A percentile compares a stretch with the other conserved stretches of the same genome.
These are phyloP conservation scores for Zaprionus capensis DNA, from an alignment of 1,140 invertebrate genomes.

Conservation along the genomic window DNA sequence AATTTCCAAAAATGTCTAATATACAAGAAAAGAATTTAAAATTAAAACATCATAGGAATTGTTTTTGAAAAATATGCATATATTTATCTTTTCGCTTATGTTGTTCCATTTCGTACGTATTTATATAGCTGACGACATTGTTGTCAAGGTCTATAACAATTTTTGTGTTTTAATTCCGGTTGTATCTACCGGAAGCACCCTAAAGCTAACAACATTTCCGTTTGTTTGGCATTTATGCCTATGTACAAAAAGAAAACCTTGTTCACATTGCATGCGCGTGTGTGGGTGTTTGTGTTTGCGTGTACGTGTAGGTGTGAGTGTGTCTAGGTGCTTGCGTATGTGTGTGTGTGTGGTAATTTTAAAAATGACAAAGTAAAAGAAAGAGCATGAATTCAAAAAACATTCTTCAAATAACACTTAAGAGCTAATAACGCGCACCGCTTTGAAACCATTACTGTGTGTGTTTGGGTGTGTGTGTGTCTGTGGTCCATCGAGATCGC, in stretches of 20 bases:
- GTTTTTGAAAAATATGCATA: slow-evolving; percentile 49
- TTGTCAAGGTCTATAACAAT: slow-evolving; percentile 36
- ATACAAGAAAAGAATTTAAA: background rate
- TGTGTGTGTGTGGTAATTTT: slow-evolving; percentile 22
- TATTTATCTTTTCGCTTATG: slow-evolving; percentile 34
- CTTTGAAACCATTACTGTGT: slow-evolving; percentile 42
- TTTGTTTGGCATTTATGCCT: slow-evolving; percentile 33
- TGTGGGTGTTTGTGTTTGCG: slow-evolving; percentile 9
- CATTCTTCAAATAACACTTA: slow-evolving; percentile 69
- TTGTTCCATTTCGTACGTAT: slow-evolving; percentile 53
- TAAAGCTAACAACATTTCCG: slow-evolving; percentile 51
- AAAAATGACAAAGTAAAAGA: slow-evolving; percentile 40
- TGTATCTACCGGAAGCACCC: slow-evolving; percentile 37
- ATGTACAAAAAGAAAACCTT: slow-evolving; percentile 22
- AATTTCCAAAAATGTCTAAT: background rate
- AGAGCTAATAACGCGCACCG: slow-evolving; percentile 51
- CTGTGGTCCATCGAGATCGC: slow-evolving; percentile 29
- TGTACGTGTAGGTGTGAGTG: slow-evolving; percentile 19
- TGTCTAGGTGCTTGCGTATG: slow-evolving; percentile 9
- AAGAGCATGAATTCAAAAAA: slow-evolving; percentile 40
- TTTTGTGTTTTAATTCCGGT: slow-evolving; percentile 53
- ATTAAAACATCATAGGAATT: background rate
- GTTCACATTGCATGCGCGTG: slow-evolving; percentile 12
- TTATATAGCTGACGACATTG: slow-evolving; percentile 16
- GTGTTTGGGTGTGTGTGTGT: background rate